Percentiles rank a stretch among this genome's conserved stretches.
Evolutionary conservation across 2,113 vertebrate genomes (phyloP).

Genomic region (Thamnaconus septentrionalis): DNA sequence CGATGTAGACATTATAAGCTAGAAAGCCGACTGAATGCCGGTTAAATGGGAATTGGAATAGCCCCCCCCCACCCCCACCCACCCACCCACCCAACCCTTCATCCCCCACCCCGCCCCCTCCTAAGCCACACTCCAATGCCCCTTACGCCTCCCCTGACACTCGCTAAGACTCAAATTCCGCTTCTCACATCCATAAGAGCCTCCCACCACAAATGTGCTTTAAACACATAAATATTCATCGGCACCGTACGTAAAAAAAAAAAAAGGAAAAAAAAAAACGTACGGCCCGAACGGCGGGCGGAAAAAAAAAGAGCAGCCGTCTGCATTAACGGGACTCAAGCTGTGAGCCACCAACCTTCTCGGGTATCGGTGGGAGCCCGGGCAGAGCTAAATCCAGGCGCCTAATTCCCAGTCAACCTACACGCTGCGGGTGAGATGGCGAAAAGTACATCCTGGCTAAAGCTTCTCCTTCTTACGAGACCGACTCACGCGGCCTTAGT

Average conservation of each 20-base stretch:
- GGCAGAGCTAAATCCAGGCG: constrained; percentile 60
- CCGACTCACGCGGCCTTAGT: no score
- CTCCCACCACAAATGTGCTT: constrained; percentile 68
- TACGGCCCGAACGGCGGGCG: constrained; percentile 46
- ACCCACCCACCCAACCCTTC: constrained; percentile 16
- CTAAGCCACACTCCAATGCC: constrained; percentile 58
- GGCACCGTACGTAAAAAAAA: constrained; percentile 59
- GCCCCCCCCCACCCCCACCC: no score
- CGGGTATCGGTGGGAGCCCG: constrained; percentile 54
- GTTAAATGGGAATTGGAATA: no score
- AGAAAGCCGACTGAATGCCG: constrained; percentile 51
- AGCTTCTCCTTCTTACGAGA: constrained; percentile 15
- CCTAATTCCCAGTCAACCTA: constrained; percentile 71
- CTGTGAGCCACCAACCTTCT: constrained; percentile 68
- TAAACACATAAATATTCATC: constrained; percentile 77
- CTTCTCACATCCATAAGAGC: constrained; percentile 53
- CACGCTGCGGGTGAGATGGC: constrained; percentile 73
- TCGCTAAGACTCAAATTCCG: constrained; percentile 53
- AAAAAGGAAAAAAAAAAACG: no score
- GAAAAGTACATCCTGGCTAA: constrained; percentile 24
- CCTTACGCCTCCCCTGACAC: constrained; percentile 45
- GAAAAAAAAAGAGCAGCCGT: constrained; percentile 59
- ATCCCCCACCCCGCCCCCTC: constrained; percentile 52
- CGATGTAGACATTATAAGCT: constrained; percentile 54
- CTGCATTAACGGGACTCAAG: constrained; percentile 74